A percentile compares a stretch with the other conserved stretches of the same genome.
Conservation (phyloP, 2,797 vertebrate genomes). For the Arnoldichthys spilopterus region DNA sequence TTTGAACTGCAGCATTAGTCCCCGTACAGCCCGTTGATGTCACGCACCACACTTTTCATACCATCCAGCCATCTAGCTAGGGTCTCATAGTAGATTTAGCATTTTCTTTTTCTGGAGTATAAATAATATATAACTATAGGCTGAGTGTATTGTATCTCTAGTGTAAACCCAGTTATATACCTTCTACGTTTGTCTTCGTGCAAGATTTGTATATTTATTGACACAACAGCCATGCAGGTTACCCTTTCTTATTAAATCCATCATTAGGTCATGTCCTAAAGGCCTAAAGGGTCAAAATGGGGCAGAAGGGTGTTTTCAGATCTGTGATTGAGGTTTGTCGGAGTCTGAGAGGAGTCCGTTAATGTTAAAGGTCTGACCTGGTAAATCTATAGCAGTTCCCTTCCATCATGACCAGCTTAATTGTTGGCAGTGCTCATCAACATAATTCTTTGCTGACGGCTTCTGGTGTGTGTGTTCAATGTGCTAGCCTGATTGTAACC, state of each 20-base stretch:
- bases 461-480: not conserved
- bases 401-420: not conserved
- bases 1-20: too few species aligned
- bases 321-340: not conserved
- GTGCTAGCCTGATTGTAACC: not conserved
- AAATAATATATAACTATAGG: too few species aligned
- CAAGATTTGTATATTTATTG: not conserved
- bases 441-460: not conserved
- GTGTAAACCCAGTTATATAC: too few species aligned
- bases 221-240: not conserved
- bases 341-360: not conserved
- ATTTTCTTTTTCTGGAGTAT: too few species aligned
- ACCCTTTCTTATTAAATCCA: not conserved
- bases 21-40: too few species aligned
- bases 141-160: too few species aligned
- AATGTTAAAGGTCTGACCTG: not conserved
- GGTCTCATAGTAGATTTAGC: too few species aligned
- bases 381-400: not conserved
- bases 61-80: too few species aligned
- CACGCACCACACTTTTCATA: too few species aligned
- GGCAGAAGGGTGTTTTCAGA: not conserved
- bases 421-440: not conserved
- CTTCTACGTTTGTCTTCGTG: too few species aligned
- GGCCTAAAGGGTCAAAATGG: not conserved
- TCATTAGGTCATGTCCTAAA: not conserved